These are phyloP conservation scores for Melinaea marsaeus DNA, from an alignment of 2,888 invertebrate species.

Conservation along the genomic window DNA sequence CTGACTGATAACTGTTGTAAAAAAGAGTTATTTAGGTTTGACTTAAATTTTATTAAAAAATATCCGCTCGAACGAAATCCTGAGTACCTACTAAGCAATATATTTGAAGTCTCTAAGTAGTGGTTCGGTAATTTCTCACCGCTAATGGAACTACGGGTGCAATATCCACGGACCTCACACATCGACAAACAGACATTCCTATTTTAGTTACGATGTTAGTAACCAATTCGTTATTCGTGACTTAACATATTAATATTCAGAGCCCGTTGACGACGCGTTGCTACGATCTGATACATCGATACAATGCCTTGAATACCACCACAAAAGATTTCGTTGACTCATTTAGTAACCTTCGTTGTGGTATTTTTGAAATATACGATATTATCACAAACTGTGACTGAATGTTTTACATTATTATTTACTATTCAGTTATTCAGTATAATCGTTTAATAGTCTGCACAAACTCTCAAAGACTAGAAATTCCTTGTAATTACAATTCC, in stretches of 20 bases:
- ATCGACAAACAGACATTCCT: too few species aligned
- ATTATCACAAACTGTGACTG: neutral
- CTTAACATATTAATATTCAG: constrained; percentile 66
- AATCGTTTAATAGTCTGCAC: neutral
- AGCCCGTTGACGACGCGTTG: constrained; percentile 46
- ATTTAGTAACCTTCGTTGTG: neutral
- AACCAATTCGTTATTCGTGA: constrained; percentile 53
- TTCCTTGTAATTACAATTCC: neutral
- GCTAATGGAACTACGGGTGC: too few species aligned
- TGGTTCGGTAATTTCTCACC: too few species aligned
- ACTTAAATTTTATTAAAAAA: too few species aligned
- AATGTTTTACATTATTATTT: too few species aligned
- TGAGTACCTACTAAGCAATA: too few species aligned
- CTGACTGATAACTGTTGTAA: too few species aligned
- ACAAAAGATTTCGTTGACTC: neutral
- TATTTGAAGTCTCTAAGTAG: too few species aligned
- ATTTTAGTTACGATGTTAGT: neutral
- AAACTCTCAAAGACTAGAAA: neutral
- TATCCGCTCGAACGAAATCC: too few species aligned
- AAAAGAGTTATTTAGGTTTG: too few species aligned
- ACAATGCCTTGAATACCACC: constrained; percentile 24
- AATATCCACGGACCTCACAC: too few species aligned
- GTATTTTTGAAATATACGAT: neutral
- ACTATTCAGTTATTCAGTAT: neutral
- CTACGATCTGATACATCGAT: constrained; percentile 68